These are phyloP conservation scores for Euura lappo DNA, from an alignment of 1,140 invertebrate species.

Conservation along the genomic window DNA sequence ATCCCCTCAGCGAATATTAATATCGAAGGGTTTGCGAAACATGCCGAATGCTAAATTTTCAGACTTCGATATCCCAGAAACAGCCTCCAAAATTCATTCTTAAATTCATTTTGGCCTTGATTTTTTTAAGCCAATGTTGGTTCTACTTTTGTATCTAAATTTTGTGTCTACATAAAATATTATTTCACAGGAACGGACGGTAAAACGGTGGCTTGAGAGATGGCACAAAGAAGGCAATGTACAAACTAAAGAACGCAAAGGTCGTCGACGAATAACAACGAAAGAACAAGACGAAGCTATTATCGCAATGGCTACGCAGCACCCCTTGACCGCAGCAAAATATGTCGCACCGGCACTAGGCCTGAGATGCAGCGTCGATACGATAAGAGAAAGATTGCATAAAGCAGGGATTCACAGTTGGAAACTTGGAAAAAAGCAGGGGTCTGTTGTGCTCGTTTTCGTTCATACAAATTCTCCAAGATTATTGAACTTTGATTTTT, in stretches of 20 bases:
- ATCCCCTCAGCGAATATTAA: too few relatives aligned
- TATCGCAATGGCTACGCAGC: slow-evolving; percentile 55
- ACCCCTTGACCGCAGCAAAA: slow-evolving; percentile 57
- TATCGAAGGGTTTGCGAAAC: too few relatives aligned
- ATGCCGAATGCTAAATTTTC: too few relatives aligned
- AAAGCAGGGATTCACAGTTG: slow-evolving; percentile 60
- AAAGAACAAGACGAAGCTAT: slow-evolving; percentile 58
- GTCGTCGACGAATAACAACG: slow-evolving; percentile 55
- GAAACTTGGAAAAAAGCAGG: slow-evolving; percentile 58
- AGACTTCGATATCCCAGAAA: too few relatives aligned
- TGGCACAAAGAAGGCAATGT: slow-evolving; percentile 59
- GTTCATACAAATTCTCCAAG: not conserved
- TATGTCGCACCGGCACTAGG: slow-evolving; percentile 55
- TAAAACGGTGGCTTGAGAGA: slow-evolving; percentile 57
- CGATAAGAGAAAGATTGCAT: slow-evolving; percentile 54
- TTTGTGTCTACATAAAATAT: not conserved
- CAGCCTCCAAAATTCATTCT: too few relatives aligned
- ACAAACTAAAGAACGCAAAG: slow-evolving; percentile 58
- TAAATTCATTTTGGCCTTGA: too few relatives aligned
- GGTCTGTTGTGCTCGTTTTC: slow-evolving; percentile 30
- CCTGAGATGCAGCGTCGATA: slow-evolving; percentile 57
- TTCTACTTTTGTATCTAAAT: too few relatives aligned
- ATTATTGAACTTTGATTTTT: slow-evolving; percentile 10
- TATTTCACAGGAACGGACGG: slow-evolving; percentile 49
- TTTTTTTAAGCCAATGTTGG: too few relatives aligned